Evolutionary conservation across 2,797 vertebrate species (phyloP).

Genomic region (Danio aesculapii): DNA sequence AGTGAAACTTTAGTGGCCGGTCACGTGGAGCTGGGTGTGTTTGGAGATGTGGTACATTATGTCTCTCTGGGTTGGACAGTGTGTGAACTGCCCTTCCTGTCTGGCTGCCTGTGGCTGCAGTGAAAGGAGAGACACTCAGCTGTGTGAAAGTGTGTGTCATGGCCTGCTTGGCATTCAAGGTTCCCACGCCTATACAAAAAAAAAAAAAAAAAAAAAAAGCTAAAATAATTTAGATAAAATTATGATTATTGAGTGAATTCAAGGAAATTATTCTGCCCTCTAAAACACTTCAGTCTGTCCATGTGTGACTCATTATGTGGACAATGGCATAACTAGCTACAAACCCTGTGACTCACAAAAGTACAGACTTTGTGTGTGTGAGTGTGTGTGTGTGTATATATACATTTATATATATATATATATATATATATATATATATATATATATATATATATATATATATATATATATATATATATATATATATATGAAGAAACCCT

Average conservation of each 20-base stretch:
- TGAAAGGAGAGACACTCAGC: slow-evolving; percentile 8
- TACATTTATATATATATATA: too few species aligned
- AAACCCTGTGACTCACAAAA: background rate
- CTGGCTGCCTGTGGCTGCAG: slow-evolving; percentile 33
- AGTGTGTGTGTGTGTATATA: too few species aligned
- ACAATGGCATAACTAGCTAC: background rate
- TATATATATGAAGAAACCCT: too few species aligned
- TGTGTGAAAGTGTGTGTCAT: slow-evolving; percentile 27
- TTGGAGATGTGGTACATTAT: slow-evolving; percentile 29
- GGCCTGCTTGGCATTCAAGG: background rate
- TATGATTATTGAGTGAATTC: background rate
- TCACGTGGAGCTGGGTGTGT: slow-evolving; percentile 30
- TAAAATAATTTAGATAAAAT: background rate
- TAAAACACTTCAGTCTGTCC: background rate
- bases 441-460: too few species aligned
- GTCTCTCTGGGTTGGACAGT: background rate
- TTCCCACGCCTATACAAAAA: background rate
- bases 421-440: too few species aligned
- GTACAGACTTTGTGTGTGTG: too few species aligned
- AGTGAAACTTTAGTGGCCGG: background rate
- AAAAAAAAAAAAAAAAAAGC: too few species aligned
- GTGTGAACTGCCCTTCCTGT: slow-evolving; percentile 42
- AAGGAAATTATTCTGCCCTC: background rate
- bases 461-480: too few species aligned
- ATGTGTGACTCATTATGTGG: background rate